Evolutionary conservation across 2,888 invertebrate species (phyloP), one percentile per base, ranked within the genome.

Genomic region (Andricus quercusramuli): DNA sequence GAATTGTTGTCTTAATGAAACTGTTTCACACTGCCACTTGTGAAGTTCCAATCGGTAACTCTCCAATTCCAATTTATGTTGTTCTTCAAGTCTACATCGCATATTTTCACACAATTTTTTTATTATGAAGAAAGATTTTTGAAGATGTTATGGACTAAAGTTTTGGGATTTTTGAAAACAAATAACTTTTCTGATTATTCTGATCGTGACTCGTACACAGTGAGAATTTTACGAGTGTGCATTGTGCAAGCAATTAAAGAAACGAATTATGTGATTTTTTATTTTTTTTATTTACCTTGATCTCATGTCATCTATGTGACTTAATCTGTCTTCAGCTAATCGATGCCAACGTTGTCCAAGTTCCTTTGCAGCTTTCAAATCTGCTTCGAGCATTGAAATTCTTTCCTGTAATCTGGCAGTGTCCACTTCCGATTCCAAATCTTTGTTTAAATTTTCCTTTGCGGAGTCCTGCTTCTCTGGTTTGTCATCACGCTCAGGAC

Each of bases 311-410:
- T 96, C 96, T 94, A 96, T 95, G 89, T 95, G 95, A 41, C 94
- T 93, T 9, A 96, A 91, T 88, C 96, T 94, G 90, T 96, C 96
- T 79, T 95, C 94, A 8, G 96, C 96, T 84, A 96, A 93, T 68
- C 93, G 93, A 89, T 95, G 95, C 96, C 96, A 96, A 62, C 96
- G 93, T 79, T 94, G 93, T n/a, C 94, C 93, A 86, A 95, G 93
- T 88, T 94, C 93, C 81, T 94, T 91, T 76, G 94, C 93, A 44
- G 94, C 92, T 78, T 93, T 93, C 79, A 95, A 88, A 87, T 95
- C 94, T 5, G 94, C 93, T 80, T 94, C 94, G 2, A 94, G 89
- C 47, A 93, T 93, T 8, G 93, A 93, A 29, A 94, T 89, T 80
- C 92, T 93, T 20, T 94, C 94, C 79, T 93, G 93, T 68, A 94